Percentiles rank a stretch among this genome's conserved stretches.
Evolutionary conservation across 1,140 invertebrate species (phyloP).

Genomic region (Archegozetes longisetosus): DNA sequence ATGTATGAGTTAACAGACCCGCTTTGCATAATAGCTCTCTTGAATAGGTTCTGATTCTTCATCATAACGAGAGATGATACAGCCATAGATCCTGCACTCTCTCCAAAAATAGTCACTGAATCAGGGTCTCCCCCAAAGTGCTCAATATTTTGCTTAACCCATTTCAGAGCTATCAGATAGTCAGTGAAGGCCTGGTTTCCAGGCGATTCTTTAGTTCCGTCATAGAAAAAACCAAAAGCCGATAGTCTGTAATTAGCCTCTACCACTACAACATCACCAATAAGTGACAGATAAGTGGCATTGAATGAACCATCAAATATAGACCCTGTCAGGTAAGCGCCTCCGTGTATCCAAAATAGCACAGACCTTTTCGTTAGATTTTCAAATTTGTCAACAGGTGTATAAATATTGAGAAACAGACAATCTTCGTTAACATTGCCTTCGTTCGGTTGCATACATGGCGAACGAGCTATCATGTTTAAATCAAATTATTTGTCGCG

Average conservation of each 20-base stretch:
- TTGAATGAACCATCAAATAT: slow-evolving; percentile 26
- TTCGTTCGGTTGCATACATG: background rate
- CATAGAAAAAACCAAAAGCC: slow-evolving; percentile 14
- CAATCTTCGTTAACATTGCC: background rate
- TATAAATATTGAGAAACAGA: background rate
- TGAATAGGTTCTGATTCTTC: slow-evolving; percentile 57
- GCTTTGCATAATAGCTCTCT: slow-evolving; percentile 42
- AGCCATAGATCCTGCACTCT: slow-evolving; percentile 32
- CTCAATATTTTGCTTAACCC: slow-evolving; percentile 57
- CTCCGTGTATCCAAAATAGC: slow-evolving; percentile 17
- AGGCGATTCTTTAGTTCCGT: slow-evolving; percentile 27
- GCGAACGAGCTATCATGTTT: background rate
- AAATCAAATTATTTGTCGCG: background rate
- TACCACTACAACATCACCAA: slow-evolving; percentile 41
- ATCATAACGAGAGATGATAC: slow-evolving; percentile 46
- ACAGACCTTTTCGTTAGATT: slow-evolving; percentile 1
- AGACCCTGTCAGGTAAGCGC: slow-evolving; percentile 14
- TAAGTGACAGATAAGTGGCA: slow-evolving; percentile 62
- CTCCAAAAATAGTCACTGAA: slow-evolving; percentile 33
- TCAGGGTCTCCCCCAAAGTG: slow-evolving; percentile 62
- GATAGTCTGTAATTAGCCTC: slow-evolving; percentile 35
- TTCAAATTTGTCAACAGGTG: slow-evolving; percentile 1
- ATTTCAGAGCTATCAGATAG: slow-evolving; percentile 51
- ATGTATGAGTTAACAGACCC: slow-evolving; percentile 28
- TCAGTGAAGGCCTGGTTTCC: slow-evolving; percentile 56